Conservation (phyloP, 2,113 vertebrate genomes). For the Stegastes partitus region DNA sequence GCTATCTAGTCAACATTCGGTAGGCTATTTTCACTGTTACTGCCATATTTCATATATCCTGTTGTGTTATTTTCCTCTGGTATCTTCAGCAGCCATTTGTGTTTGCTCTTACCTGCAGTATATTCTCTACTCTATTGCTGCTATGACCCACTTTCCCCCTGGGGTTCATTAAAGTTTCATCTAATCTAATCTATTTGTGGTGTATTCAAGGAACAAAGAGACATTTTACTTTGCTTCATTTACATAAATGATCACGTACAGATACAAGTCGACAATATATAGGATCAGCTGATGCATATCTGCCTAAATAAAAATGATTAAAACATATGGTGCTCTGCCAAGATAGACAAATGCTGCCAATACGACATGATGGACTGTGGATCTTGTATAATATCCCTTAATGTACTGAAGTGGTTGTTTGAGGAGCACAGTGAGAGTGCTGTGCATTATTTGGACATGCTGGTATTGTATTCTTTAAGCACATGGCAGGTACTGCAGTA, state of each 20-base stretch:
- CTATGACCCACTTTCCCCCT: constrained; percentile 72
- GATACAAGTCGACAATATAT: constrained; percentile 20
- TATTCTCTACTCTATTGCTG: constrained; percentile 46
- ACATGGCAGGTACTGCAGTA: constrained; percentile 32
- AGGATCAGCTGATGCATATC: constrained; percentile 1
- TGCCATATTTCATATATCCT: background rate
- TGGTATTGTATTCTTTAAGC: constrained; percentile 23
- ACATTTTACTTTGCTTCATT: constrained; percentile 46
- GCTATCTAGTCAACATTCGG: background rate
- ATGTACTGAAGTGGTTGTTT: constrained; percentile 32
- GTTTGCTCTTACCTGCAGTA: constrained; percentile 51
- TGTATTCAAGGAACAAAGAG: constrained; percentile 50
- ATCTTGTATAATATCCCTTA: constrained; percentile 26
- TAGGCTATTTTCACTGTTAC: background rate
- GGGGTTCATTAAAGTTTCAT: constrained; percentile 77
- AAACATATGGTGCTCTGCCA: background rate
- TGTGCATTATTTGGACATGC: constrained; percentile 52
- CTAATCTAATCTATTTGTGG: constrained; percentile 66
- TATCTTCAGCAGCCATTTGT: constrained; percentile 39
- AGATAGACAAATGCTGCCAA: background rate
- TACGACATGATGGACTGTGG: constrained; percentile 15
- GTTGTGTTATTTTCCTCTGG: constrained; percentile 15
- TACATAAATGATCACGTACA: constrained; percentile 31
- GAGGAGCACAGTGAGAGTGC: constrained; percentile 18
- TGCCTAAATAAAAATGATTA: constrained; percentile 12